Evolutionary conservation across 2,888 invertebrate genomes (phyloP).

Genomic region (Trachelus stipa): DNA sequence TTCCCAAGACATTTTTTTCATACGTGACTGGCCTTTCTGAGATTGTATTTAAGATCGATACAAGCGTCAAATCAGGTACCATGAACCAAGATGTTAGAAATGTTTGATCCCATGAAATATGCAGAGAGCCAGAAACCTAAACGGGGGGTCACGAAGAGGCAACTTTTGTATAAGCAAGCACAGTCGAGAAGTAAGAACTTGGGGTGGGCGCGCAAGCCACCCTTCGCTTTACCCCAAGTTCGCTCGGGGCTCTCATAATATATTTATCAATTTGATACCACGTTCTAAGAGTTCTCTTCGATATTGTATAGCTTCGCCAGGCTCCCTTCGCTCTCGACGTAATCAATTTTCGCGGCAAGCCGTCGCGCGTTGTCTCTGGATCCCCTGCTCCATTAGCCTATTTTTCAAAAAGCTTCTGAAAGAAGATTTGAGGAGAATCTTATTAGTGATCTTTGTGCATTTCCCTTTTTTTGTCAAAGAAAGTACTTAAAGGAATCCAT

Average conservation of each 20-base stretch:
- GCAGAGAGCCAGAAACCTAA: constrained; percentile 8
- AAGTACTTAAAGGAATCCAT: too few species aligned
- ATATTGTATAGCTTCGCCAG: neutral
- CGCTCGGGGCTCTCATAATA: constrained; percentile 20
- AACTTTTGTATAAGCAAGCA: neutral
- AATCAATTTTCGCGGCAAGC: neutral
- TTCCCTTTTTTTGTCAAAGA: too few species aligned
- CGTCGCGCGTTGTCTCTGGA: neutral
- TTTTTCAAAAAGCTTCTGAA: neutral
- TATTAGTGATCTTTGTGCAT: neutral
- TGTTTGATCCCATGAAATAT: constrained; percentile 25
- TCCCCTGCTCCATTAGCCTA: neutral
- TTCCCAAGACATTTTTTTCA: neutral
- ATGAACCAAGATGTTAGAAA: constrained; percentile 5
- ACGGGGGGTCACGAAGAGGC: neutral
- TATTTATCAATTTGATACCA: constrained; percentile 24
- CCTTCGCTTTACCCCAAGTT: constrained; percentile 7
- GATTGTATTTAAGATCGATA: neutral
- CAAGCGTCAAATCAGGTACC: neutral
- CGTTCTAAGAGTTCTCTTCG: constrained; percentile 9
- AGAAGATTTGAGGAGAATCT: neutral
- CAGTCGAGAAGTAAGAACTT: neutral
- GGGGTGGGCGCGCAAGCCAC: neutral
- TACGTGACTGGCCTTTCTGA: neutral
- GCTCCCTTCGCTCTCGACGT: neutral